phyloP scores from a whole-genome alignment of 1,140 invertebrate genomes.

The Drosophila parvula region DNA sequence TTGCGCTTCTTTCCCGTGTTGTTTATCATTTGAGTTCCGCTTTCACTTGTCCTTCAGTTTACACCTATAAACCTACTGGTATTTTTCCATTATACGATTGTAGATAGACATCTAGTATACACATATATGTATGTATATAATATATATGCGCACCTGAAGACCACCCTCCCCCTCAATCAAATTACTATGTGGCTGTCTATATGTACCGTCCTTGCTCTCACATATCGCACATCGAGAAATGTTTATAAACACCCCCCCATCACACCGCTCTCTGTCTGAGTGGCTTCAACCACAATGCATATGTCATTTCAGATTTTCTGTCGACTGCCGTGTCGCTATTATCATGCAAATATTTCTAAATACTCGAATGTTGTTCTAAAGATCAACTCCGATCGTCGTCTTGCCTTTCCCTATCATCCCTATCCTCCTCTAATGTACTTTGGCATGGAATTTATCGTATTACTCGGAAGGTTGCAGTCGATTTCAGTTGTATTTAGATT shows the following conservation, averaged over 20 bases:
- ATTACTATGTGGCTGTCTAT: neutral
- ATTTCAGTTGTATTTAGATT: constrained; percentile 4
- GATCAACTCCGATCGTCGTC: no score
- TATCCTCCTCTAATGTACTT: neutral
- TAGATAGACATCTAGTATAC: constrained; percentile 1
- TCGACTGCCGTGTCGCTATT: neutral
- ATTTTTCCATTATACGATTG: neutral
- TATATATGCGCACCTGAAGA: constrained; percentile 1
- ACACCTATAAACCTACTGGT: no score
- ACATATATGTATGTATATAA: no score
- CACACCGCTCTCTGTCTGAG: constrained; percentile 12
- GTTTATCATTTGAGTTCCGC: constrained; percentile 12
- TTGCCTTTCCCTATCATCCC: no score
- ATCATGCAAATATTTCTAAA: neutral
- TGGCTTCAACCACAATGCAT: neutral
- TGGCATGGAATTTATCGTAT: neutral
- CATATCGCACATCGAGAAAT: neutral
- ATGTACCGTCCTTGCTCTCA: neutral
- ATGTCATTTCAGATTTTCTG: constrained; percentile 13
- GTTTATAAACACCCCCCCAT: neutral
- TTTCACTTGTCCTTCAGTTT: constrained; percentile 21
- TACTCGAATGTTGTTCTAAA: neutral
- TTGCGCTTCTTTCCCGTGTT: constrained; percentile 41
- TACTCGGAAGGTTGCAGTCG: neutral
- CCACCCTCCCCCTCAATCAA: neutral